phyloP scores from a whole-genome alignment of 2,113 vertebrate species.

The Crotalus helleri region DNA sequence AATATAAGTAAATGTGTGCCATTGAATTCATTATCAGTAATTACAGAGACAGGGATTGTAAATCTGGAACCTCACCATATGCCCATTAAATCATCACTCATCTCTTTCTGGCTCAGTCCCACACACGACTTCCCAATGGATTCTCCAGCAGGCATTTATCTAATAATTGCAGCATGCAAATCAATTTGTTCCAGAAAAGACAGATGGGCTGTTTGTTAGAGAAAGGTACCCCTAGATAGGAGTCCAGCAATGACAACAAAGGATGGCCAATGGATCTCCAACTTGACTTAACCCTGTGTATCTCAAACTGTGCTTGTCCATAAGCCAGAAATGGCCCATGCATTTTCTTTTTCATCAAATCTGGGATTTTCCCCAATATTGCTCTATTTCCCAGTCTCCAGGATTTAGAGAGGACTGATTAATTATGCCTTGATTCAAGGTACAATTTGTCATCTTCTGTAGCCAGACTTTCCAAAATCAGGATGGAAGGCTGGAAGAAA shows the following conservation, averaged over 20 bases:
- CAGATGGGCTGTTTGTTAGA: neutral
- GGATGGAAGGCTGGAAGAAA: neutral
- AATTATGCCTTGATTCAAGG: neutral
- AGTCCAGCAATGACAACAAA: neutral
- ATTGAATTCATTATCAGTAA: too few relatives aligned
- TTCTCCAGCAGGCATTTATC: neutral
- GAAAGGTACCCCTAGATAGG: neutral
- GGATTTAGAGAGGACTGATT: neutral
- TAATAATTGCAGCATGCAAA: neutral
- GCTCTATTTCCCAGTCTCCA: neutral
- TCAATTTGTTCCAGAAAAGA: neutral
- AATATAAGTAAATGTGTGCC: neutral
- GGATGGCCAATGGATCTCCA: fast-evolving
- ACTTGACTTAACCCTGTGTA: fast-evolving
- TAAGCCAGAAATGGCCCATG: neutral
- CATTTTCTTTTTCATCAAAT: neutral
- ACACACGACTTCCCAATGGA: neutral
- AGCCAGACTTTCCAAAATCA: neutral
- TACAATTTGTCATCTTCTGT: neutral
- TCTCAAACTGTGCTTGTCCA: neutral
- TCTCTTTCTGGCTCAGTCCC: neutral
- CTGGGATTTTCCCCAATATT: neutral
- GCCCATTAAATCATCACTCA: neutral
- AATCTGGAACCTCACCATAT: neutral
- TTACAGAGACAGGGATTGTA: neutral